Base-by-base conservation (phyloP, 2,113 vertebrate genomes). In the Pseudorectes ferrugineus region DNA sequence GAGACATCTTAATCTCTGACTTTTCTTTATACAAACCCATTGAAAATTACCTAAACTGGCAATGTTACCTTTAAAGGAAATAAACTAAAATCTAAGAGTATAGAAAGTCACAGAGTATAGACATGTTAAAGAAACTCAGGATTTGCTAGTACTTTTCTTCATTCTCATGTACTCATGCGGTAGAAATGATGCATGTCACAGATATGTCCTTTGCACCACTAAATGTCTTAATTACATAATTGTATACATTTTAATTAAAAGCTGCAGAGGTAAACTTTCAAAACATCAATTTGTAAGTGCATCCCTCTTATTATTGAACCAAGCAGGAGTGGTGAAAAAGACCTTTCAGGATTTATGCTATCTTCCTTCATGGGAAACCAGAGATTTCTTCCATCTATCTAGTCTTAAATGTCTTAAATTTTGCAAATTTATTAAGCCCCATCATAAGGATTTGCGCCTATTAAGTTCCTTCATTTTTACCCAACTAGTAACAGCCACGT, bases 31-130 rank as follows among this genome's bases (percentile, higher is more conserved):
- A 87, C n/a, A 96, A 89, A 92, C 35, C 26, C 29, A 31, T 8
- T 92, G 21, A 71, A 88, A 35, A 38, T 94, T 96, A 71, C 97
- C 73, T 94, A 96, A 97, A 84, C 40, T 76, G 88, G 73, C 2
- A 94, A 92, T 87, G 63, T 57, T 74, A 36, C 74, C 85, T 81
- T 80, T 81, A 93, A 55, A 68, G 57, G 38, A n/a, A 84, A 80
- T 72, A 91, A 92, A 59, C 75, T 70, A 25, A 89, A 90, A 20
- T 79, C 14, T 36, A 80, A 71, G 33, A 68, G 63, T 29, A 61
- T 80, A 25, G 89, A 65, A 82, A 76, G 42, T 65, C 75, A 94
- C 62, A 72, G 21, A 85, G 28, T 78, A 71, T 22, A 91, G 28
- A 57, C 38, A 89, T n/a, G 25, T 85, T 92, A 94, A 95, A 65